These are phyloP conservation scores for Beris chalybata DNA, from an alignment of 2,888 invertebrate species.

Conservation along the genomic window DNA sequence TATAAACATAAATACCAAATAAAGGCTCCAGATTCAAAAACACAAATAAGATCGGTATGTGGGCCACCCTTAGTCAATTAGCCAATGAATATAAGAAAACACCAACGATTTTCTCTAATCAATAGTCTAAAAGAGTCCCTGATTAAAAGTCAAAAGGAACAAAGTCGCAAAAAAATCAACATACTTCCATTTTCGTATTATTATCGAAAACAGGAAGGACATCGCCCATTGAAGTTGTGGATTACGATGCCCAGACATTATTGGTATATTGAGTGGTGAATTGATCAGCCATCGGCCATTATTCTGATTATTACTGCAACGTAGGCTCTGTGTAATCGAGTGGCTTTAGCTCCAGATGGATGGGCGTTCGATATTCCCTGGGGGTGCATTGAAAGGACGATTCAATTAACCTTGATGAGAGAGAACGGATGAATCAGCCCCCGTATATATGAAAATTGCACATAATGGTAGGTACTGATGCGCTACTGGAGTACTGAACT, in stretches of 20 bases:
- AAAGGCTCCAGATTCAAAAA: no score
- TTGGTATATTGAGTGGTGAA: constrained; percentile 37
- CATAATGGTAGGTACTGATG: background rate
- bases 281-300: constrained; percentile 39
- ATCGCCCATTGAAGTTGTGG: constrained; percentile 33
- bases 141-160: no score
- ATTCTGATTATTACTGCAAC: constrained; percentile 39
- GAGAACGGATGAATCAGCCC: constrained; percentile 19
- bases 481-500: constrained; percentile 11
- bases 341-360: constrained; percentile 28
- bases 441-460: background rate
- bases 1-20: no score
- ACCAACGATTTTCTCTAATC: no score
- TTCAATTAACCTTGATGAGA: constrained; percentile 37
- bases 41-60: no score
- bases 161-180: no score
- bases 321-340: constrained; percentile 8
- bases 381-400: constrained; percentile 35
- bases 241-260: constrained; percentile 36
- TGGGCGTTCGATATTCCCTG: constrained; percentile 26
- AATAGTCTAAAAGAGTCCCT: no score
- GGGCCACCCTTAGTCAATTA: no score
- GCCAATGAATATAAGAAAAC: no score
- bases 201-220: constrained; percentile 31
- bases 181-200: background rate